A percentile compares a stretch with the other conserved stretches of the same genome.
Conservation (phyloP, 2,888 invertebrate genomes). For the Conomelus anceps region DNA sequence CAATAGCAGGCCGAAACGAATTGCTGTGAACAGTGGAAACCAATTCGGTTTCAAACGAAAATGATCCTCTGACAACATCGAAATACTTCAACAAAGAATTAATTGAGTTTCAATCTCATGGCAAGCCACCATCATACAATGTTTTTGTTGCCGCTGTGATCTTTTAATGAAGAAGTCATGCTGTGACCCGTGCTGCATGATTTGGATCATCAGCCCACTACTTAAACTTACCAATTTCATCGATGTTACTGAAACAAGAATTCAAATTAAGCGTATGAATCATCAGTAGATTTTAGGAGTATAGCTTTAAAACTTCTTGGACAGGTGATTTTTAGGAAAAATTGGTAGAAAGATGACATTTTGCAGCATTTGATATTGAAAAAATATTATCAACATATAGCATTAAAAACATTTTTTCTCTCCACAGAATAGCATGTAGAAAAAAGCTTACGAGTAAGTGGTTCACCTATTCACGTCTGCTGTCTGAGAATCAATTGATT, state of each 20-base stretch:
- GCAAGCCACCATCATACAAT: not conserved
- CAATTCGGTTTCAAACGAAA: not conserved
- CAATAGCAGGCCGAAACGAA: not conserved
- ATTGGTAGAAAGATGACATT: too few relatives aligned
- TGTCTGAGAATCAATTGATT: too few relatives aligned
- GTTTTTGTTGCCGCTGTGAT: not conserved
- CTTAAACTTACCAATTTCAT: not conserved
- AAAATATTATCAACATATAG: too few relatives aligned
- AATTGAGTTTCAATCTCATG: not conserved
- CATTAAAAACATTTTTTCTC: too few relatives aligned
- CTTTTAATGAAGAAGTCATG: not conserved
- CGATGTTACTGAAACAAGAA: not conserved
- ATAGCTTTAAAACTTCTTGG: too few relatives aligned
- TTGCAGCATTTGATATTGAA: too few relatives aligned
- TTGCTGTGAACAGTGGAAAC: not conserved
- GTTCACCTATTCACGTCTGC: too few relatives aligned
- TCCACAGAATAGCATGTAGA: too few relatives aligned
- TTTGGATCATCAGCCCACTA: not conserved
- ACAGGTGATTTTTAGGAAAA: too few relatives aligned
- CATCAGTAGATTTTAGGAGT: too few relatives aligned
- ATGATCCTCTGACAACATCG: not conserved
- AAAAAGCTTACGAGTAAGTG: too few relatives aligned
- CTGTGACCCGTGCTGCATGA: not conserved
- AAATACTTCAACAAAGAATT: not conserved
- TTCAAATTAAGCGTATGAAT: not conserved